A percentile compares a stretch with the other conserved stretches of the same genome.
Conservation (phyloP, 1,140 invertebrate genomes). For the Augochlora pura region DNA sequence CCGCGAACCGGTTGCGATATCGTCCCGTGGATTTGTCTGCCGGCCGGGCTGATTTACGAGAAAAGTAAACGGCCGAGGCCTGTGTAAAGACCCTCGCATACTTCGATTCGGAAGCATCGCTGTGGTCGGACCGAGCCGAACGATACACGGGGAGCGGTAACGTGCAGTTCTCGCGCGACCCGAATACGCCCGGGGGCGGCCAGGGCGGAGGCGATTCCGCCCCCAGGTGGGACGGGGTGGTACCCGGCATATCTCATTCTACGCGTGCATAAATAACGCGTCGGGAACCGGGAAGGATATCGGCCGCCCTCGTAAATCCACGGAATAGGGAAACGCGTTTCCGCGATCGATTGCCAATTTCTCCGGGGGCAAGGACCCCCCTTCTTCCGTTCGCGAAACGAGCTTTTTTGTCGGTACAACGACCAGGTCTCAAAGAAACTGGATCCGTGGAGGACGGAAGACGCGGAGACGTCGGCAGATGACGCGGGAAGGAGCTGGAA, state of each 20-base stretch:
- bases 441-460: background rate
- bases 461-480: slow-evolving; percentile 51
- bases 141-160: slow-evolving; percentile 8
- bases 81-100: too few species aligned
- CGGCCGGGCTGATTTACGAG: too few species aligned
- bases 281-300: slow-evolving; percentile 46
- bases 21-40: too few species aligned
- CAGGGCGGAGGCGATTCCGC: slow-evolving; percentile 78
- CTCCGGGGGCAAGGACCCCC: background rate
- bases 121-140: slow-evolving; percentile 10
- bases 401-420: background rate
- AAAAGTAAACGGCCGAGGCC: too few species aligned
- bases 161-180: slow-evolving; percentile 60
- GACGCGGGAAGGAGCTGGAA: slow-evolving; percentile 48
- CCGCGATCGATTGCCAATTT: background rate
- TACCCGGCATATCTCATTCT: slow-evolving; percentile 75
- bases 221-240: slow-evolving; percentile 79
- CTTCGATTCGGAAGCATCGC: too few species aligned
- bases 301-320: slow-evolving; percentile 34
- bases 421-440: background rate
- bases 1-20: slow-evolving; percentile 55
- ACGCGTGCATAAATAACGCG: slow-evolving; percentile 63
- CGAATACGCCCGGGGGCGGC: slow-evolving; percentile 78
- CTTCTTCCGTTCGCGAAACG: too few species aligned
- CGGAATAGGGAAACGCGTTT: slow-evolving; percentile 13